Conservation (phyloP, 2,113 vertebrate species). For the Octodon degus region DNA sequence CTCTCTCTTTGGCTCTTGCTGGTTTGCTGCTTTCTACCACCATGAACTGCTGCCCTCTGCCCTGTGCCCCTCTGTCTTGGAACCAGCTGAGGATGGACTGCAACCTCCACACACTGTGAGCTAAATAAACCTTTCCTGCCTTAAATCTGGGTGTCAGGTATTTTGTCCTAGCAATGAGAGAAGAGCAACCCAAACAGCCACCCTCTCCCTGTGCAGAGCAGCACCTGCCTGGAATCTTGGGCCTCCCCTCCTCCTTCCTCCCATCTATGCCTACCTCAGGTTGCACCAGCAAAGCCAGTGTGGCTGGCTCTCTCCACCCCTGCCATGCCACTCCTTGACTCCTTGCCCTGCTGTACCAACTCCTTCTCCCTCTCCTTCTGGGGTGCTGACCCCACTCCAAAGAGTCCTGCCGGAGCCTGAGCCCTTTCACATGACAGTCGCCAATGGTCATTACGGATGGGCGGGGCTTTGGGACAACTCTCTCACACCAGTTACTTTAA, state of each 20-base stretch:
- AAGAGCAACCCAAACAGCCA: too few relatives aligned
- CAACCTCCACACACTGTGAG: too few relatives aligned
- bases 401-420: rapidly evolving
- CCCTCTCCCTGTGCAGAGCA: rapidly evolving
- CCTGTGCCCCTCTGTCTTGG: too few relatives aligned
- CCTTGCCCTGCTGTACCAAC: not conserved
- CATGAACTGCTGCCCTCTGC: too few relatives aligned
- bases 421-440: not conserved
- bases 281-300: not conserved
- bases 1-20: too few relatives aligned
- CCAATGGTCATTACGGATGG: not conserved
- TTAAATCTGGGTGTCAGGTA: too few relatives aligned
- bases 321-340: not conserved
- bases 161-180: too few relatives aligned
- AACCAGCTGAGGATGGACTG: too few relatives aligned
- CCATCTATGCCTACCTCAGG: not conserved
- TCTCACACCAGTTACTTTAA: not conserved
- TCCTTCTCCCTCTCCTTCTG: not conserved
- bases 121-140: too few relatives aligned
- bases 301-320: not conserved
- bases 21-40: too few relatives aligned
- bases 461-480: not conserved
- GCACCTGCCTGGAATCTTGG: rapidly evolving
- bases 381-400: not conserved
- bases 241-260: not conserved